A percentile compares a stretch with the other conserved stretches of the same genome.
Conservation (phyloP, 2,888 invertebrate genomes). For the Pimpla rufipes region DNA sequence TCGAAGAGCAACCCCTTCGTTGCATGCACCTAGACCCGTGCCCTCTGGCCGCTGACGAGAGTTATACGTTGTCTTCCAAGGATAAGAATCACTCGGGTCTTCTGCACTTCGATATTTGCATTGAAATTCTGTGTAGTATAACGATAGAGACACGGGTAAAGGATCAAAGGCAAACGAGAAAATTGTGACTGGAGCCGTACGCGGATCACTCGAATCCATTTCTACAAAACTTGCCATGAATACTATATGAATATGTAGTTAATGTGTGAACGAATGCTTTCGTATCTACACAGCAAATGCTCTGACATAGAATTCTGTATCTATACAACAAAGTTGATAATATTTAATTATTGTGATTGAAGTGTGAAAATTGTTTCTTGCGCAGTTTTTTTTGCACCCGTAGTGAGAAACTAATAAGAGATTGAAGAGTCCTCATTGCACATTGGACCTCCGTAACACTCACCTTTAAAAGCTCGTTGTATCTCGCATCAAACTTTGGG, state of each 20-base stretch:
- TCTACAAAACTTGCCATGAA: not conserved
- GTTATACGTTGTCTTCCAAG: constrained; percentile 34
- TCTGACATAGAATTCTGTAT: not conserved
- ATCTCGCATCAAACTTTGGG: constrained; percentile 60
- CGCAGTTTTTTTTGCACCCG: not conserved
- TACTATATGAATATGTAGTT: not conserved
- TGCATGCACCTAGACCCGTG: constrained; percentile 5
- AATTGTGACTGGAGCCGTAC: not conserved
- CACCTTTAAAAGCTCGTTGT: constrained; percentile 38
- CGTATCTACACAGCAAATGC: not conserved
- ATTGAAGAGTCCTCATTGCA: constrained; percentile 30
- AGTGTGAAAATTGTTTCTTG: not conserved
- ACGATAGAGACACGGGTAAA: not conserved
- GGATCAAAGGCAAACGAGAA: not conserved
- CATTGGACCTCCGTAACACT: constrained; percentile 38
- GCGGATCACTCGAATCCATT: not conserved
- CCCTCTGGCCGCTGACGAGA: constrained; percentile 19
- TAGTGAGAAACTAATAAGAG: constrained; percentile 15
- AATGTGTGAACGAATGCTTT: not conserved
- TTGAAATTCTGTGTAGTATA: not conserved
- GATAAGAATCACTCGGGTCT: constrained; percentile 8
- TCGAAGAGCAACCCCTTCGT: constrained; percentile 18
- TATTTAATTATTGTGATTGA: not conserved
- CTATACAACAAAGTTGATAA: not conserved
- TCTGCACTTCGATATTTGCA: constrained; percentile 7